Evolutionary conservation across 2,113 vertebrate genomes (phyloP), one percentile per base, ranked within the genome.

Genomic region (Phaethon lepturus): DNA sequence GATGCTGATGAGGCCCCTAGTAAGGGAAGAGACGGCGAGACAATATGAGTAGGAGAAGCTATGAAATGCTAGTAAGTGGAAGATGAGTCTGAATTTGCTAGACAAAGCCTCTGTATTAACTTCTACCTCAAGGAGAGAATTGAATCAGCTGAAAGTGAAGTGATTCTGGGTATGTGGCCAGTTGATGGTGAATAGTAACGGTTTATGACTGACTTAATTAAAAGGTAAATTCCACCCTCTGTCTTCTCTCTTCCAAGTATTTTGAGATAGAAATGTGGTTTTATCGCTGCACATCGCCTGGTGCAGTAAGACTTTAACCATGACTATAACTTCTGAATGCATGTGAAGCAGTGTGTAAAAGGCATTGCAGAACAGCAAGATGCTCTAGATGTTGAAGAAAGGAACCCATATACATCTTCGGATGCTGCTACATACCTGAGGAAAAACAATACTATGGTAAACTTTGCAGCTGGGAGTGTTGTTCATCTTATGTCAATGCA

Each of bases 271-370:
- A 29, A 60, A 53, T 52, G 14, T 25, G 6, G 25, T 45, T 47
- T 40, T 35, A 0, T 49, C 14, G 8, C 38, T 77, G 64, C 49
- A n/a, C 0, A 0, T 31, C 69, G 60, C 31, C 50, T 72, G 52
- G 33, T 49, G 71, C 24, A 45, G 40, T 20, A 44, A 59, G 49
- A 17, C 23, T 14, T 12, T 22, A 38, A 10, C 58, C 20, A 0
- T 26, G 45, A 5, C 44, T 22, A 23, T 56, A 42, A 2, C 16
- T 55, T 45, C 33, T 74, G 45, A 1, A 6, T 71, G 31, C 40
- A 60, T 33, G 17, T 25, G 77, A 9, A 31, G 26, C 6, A 68
- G 38, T 19, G 12, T 47, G 44, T 29, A 29, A 68, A 10, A 53
- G 44, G 40, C 24, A 8, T 12, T 33, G 0, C 68, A 35, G 42